Base-by-base conservation (phyloP, 2,113 vertebrate genomes). In the Tricholaema leucomelas region DNA sequence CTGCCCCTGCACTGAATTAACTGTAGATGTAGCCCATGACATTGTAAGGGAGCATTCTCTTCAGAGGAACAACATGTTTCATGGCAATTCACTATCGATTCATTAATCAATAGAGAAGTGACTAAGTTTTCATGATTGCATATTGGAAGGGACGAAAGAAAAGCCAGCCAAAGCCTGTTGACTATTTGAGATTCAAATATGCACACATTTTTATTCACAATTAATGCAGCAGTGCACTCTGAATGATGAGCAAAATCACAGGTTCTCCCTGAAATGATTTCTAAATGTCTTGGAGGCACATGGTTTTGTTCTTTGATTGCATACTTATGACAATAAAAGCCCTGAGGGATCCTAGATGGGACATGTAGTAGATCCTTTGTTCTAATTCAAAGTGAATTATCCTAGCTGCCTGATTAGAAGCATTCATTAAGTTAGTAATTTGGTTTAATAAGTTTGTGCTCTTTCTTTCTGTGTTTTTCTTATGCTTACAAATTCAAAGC, bases 171-270 rank as follows among this genome's bases (percentile, higher is more conserved):
- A 90, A 66, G 46, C 48, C 77, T 83, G n/a, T 44, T 4, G 52
- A 67, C 69, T 91, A 67, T 66, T 90, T 93, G 58, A 54, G 81
- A 92, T 96, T 85, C 25, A 12, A 80, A 80, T 96, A 88, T 91
- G 48, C 92, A 77, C 92, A 93, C 56, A 92, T 96, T 82, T 94
- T 69, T 74, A 90, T 97, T 78, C 69, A 38, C 81, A 94, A 88
- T 78, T 61, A 95, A 95, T 95, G 73, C 84, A 87, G 54, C 0
- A 1, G 42, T 50, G n/a, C 16, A 65, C n/a, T 85, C 44, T 65
- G 59, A 60, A 78, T 38, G 40, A 73, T 69, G 7, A 84, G 40
- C 12, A 72, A 69, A 94, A 84, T 89, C 56, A 89, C 56, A 55
- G 61, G 58, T 69, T 88, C 40, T 81, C 50, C 65, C 84, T 84